Percentiles rank a stretch among this genome's conserved stretches.
Evolutionary conservation across 2,113 vertebrate genomes (phyloP).

Genomic region (Excalfactoria chinensis): DNA sequence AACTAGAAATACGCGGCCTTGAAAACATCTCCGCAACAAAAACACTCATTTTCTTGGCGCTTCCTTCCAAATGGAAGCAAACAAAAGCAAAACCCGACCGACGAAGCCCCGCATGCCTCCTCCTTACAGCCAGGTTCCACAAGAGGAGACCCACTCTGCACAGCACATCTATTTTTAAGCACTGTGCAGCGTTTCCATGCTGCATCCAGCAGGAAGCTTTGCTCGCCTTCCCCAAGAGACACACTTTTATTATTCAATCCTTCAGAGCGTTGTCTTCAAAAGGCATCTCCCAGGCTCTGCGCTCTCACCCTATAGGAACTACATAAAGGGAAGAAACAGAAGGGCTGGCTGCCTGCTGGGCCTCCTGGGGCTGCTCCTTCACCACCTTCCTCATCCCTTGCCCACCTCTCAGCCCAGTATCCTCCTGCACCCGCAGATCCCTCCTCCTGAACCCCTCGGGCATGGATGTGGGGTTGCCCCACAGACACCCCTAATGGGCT

Average conservation of each 20-base stretch:
- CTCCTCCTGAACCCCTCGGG: not conserved
- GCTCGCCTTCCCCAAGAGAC: not conserved
- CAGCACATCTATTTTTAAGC: not conserved
- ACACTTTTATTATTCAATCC: not conserved
- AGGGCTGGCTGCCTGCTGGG: no score
- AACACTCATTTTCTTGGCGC: not conserved
- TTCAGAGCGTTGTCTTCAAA: not conserved
- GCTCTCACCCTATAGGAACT: accelerated
- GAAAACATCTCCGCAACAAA: not conserved
- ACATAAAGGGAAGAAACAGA: not conserved
- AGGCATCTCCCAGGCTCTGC: not conserved
- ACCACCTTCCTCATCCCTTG: not conserved
- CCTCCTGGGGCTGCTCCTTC: not conserved
- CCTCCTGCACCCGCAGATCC: not conserved
- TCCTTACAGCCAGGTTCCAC: not conserved
- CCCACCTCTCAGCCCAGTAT: not conserved
- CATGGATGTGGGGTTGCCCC: not conserved
- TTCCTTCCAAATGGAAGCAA: not conserved
- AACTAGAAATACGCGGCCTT: not conserved
- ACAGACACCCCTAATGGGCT: accelerated
- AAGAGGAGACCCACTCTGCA: not conserved
- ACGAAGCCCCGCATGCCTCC: accelerated
- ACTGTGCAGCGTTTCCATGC: accelerated
- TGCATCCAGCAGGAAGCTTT: not conserved
- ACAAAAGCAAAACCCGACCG: not conserved